A percentile compares a stretch with the other conserved stretches of the same genome.
Evolutionary conservation across 2,113 vertebrate genomes (phyloP).

Genomic region (Syngnathus scovelli): DNA sequence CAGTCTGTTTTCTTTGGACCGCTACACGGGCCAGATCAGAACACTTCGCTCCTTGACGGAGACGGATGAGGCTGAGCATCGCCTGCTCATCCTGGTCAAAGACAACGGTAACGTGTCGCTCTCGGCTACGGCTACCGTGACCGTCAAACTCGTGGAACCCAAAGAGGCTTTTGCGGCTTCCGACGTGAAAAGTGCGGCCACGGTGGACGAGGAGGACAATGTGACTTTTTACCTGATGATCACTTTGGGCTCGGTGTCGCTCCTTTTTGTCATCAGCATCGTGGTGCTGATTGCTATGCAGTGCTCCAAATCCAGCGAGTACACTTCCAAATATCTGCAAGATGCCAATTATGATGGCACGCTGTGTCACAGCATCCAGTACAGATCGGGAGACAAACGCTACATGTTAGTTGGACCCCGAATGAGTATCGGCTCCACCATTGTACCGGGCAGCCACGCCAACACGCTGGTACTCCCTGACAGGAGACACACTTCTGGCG

Average conservation of each 20-base stretch:
- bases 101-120: slow-evolving; percentile 62
- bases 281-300: slow-evolving; percentile 55
- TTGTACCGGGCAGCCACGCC: slow-evolving; percentile 49
- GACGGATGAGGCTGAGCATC: slow-evolving; percentile 2
- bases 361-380: slow-evolving; percentile 60
- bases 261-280: slow-evolving; percentile 59
- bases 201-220: slow-evolving; percentile 29
- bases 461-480: slow-evolving; percentile 52
- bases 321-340: neutral
- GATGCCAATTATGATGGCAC: no score
- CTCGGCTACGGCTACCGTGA: slow-evolving; percentile 60
- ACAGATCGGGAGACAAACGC: slow-evolving; percentile 55
- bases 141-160: slow-evolving; percentile 51
- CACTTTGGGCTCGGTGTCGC: slow-evolving; percentile 54
- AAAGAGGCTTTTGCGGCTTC: slow-evolving; percentile 60
- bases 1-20: slow-evolving; percentile 2
- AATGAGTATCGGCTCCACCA: slow-evolving; percentile 54
- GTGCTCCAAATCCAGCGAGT: slow-evolving; percentile 51
- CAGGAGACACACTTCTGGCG: slow-evolving; percentile 27
- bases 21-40: slow-evolving; percentile 3
- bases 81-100: slow-evolving; percentile 30
- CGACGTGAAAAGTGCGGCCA: slow-evolving; percentile 36
- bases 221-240: slow-evolving; percentile 56
- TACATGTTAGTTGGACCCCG: slow-evolving; percentile 63
- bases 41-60: slow-evolving; percentile 2